Base-by-base conservation (phyloP, 2,888 invertebrate species). In the Desoria tigrina region DNA sequence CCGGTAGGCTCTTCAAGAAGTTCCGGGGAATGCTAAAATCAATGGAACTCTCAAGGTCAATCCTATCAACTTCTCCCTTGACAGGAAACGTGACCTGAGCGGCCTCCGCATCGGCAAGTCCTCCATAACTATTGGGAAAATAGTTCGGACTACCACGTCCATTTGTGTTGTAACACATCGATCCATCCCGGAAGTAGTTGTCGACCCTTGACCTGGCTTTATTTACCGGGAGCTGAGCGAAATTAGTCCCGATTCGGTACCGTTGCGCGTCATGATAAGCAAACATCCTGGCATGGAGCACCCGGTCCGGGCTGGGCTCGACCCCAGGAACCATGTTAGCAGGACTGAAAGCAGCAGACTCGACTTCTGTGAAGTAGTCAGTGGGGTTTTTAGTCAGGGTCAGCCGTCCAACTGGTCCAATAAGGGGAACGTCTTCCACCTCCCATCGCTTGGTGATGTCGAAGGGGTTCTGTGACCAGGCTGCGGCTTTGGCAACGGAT, bases 11-110 rank as follows among this genome's bases (percentile, higher is more conserved):
- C 77, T 89, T 85, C 85, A 90, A 97, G 80, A 96, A 92, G 1
- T n/a, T n/a, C n/a, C n/a, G 86, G 0, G 88, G 87, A 81, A 98
- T 97, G 1, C 87, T 84, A 81, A 87, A 96, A 81, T 98, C 94
- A 79, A 97, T 95, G 74, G 94, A 94, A 78, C 90, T 88, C 3
- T 86, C 87, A 65, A 87, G 87, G 78, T 92, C 66, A 16, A 49
- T 16, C 2, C 68, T 49, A 9, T 11, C n/a, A 6, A 61, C 68
- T 6, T 55, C 28, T 0, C 93, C 95, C 62, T 84, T 81, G 1
- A 87, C 78, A 28, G 80, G 79, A 79, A 86, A 87, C 50, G 84
- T 82, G 1, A 86, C 84, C 37, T 84, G 81, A 73, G 84, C 16
- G 4, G 26, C 68, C 2, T 39, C 23, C 37, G 55, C 58, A 4